Conservation (phyloP, 2,888 invertebrate genomes). For the Epiblema foenella region DNA sequence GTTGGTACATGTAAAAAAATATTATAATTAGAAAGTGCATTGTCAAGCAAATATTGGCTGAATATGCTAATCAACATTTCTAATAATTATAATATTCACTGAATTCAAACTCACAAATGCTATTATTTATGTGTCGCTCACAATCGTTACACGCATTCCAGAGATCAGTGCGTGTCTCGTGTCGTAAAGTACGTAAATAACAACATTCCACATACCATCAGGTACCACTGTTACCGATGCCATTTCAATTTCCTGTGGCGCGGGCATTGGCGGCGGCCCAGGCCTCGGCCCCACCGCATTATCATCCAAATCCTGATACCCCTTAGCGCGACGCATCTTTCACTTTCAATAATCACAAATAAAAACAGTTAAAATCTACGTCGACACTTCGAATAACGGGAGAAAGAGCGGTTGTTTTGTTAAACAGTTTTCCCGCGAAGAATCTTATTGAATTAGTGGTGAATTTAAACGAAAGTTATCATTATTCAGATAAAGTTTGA, state of each 20-base stretch:
- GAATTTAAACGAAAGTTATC: not conserved
- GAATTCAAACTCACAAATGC: not conserved
- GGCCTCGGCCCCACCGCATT: constrained; percentile 65
- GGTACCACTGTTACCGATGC: constrained; percentile 92
- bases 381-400: constrained; percentile 71
- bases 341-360: constrained; percentile 45
- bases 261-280: constrained; percentile 76
- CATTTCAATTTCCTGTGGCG: constrained; percentile 90
- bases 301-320: constrained; percentile 87
- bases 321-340: constrained; percentile 83
- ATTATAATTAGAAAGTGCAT: not conserved
- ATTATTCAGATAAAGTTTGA: not conserved
- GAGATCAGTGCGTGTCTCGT: not conserved
- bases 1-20: not conserved
- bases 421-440: not conserved
- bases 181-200: constrained; percentile 21
- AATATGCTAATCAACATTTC: too few relatives aligned
- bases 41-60: not conserved
- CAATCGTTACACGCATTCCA: constrained; percentile 24
- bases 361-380: constrained; percentile 63
- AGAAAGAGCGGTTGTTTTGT: constrained; percentile 43
- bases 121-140: constrained; percentile 1
- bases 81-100: not conserved
- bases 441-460: constrained; percentile 1
- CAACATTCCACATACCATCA: constrained; percentile 85